Evolutionary conservation across 1,140 invertebrate genomes (phyloP).

Genomic region (Cotesia glomerata): DNA sequence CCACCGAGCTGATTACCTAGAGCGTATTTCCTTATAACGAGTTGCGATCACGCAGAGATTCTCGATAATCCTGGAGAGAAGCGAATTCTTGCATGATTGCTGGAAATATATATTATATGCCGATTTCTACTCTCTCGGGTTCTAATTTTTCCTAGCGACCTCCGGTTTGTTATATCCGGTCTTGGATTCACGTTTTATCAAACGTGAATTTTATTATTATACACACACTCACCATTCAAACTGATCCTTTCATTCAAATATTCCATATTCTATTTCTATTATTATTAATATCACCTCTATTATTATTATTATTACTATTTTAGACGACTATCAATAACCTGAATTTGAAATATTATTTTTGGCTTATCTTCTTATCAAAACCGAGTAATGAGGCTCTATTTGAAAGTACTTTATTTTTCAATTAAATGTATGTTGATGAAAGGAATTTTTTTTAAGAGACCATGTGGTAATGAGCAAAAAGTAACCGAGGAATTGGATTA

Average conservation of each 20-base stretch:
- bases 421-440: too few relatives aligned
- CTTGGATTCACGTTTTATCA: slow-evolving; percentile 3
- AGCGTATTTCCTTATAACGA: slow-evolving; percentile 24
- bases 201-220: slow-evolving; percentile 10
- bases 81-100: slow-evolving; percentile 28
- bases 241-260: not conserved
- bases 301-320: not conserved
- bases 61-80: slow-evolving; percentile 20
- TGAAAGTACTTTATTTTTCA: too few relatives aligned
- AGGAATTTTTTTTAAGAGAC: too few relatives aligned
- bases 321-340: too few relatives aligned
- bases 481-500: too few relatives aligned
- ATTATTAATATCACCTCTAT: not conserved
- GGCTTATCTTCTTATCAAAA: too few relatives aligned
- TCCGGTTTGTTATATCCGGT: slow-evolving; percentile 23
- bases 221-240: not conserved
- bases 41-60: slow-evolving; percentile 25
- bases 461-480: too few relatives aligned
- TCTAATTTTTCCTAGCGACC: not conserved
- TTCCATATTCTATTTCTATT: not conserved
- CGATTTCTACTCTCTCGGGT: not conserved
- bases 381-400: too few relatives aligned
- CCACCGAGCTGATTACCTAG: slow-evolving; percentile 15
- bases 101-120: slow-evolving; percentile 13
- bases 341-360: too few relatives aligned